Conservation (phyloP, 37 sponge, comb jelly and placozoan species). For the Cladorhizidae sp. region DNA sequence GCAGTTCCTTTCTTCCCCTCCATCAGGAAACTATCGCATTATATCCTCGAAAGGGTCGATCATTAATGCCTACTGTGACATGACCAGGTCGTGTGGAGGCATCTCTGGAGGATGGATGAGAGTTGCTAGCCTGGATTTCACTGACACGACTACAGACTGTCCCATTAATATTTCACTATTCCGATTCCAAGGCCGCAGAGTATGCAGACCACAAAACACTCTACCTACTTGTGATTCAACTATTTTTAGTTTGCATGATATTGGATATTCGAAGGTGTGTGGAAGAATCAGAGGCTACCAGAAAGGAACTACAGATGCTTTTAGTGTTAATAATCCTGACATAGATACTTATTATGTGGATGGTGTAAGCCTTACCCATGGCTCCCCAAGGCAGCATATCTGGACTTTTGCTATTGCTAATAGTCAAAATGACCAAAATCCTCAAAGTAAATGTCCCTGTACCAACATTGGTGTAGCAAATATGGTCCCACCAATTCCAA, state of each 20-base stretch:
- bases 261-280: constrained; percentile 49
- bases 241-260: background rate
- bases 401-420: constrained; percentile 30
- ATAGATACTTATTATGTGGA: constrained; percentile 12
- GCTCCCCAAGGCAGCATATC: constrained; percentile 19
- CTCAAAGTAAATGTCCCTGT: background rate
- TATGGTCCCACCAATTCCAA: no score
- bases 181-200: no score
- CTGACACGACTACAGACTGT: background rate
- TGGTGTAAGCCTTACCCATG: constrained; percentile 36
- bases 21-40: background rate
- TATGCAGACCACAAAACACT: background rate
- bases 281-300: constrained; percentile 60
- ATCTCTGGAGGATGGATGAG: constrained; percentile 17
- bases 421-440: background rate
- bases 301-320: constrained; percentile 16
- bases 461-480: background rate
- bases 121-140: background rate
- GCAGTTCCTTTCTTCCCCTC: background rate
- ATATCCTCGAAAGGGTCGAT: background rate
- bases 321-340: background rate
- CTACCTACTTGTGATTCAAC: background rate
- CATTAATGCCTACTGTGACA: background rate
- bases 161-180: background rate
- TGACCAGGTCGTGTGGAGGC: constrained; percentile 3